Evolutionary conservation across 2,888 invertebrate genomes (phyloP).

Genomic region (Xestia c-nigrum): DNA sequence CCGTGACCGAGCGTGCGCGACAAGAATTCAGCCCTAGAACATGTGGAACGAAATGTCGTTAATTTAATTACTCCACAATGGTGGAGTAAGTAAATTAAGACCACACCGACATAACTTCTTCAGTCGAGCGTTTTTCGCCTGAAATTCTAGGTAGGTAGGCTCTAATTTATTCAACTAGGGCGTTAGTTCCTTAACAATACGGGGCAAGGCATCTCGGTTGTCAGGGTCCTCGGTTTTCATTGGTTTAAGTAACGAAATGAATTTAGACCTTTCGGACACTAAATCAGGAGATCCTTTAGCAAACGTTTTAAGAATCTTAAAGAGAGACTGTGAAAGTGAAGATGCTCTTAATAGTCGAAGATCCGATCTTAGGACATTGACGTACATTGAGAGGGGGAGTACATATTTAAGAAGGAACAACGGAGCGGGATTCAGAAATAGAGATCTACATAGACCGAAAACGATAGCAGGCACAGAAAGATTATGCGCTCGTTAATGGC

Average conservation of each 20-base stretch:
- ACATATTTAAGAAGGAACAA: background rate
- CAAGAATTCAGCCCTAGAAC: background rate
- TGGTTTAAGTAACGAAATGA: background rate
- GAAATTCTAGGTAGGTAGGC: background rate
- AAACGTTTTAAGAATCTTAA: background rate
- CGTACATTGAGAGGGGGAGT: background rate
- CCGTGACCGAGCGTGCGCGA: no score
- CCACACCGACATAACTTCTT: background rate
- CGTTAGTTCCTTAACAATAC: slow-evolving; percentile 14
- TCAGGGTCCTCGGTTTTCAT: background rate
- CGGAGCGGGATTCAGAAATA: background rate
- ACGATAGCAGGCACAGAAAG: background rate
- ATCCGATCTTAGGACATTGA: background rate
- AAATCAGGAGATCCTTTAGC: background rate
- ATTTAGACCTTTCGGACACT: background rate
- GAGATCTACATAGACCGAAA: background rate
- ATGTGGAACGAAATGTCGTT: background rate
- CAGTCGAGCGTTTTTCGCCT: background rate
- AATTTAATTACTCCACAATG: no score
- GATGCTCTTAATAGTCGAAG: background rate
- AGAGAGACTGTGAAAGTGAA: background rate
- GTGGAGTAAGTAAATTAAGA: slow-evolving; percentile 6
- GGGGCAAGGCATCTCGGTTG: background rate
- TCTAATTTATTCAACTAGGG: slow-evolving; percentile 12
- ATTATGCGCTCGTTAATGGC: background rate